Conservation (phyloP, 2,113 vertebrate genomes). For the Cariama cristata region DNA sequence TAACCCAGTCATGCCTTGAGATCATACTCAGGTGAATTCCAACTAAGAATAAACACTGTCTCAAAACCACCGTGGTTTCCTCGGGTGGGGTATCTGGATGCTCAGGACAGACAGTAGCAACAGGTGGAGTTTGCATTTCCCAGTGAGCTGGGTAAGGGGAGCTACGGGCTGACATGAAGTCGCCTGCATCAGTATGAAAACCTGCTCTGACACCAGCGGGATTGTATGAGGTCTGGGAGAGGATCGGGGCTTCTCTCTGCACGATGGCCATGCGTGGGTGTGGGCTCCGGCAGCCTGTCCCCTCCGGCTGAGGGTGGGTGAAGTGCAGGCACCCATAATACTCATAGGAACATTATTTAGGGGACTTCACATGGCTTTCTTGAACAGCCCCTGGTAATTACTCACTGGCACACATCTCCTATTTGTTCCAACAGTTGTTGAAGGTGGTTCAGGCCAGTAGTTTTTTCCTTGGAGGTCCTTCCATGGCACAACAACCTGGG, state of each 20-base stretch:
- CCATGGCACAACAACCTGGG: fast-evolving
- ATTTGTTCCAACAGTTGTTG: background rate
- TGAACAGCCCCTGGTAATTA: background rate
- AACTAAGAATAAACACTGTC: background rate
- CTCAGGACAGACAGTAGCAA: background rate
- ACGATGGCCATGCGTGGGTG: fast-evolving
- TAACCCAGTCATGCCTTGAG: background rate
- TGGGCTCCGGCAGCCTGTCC: background rate
- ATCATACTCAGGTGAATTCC: background rate
- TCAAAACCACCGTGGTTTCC: background rate
- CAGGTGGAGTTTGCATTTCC: background rate
- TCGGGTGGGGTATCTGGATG: fast-evolving
- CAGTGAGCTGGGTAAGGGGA: fast-evolving
- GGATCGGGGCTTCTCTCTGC: background rate
- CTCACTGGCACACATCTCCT: background rate
- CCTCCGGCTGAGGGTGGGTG: background rate
- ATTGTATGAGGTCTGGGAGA: background rate
- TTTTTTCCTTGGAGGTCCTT: background rate
- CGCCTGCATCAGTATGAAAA: background rate
- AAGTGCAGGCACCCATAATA: fast-evolving
- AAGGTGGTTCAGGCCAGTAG: background rate
- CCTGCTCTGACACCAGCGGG: background rate
- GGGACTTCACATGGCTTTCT: background rate
- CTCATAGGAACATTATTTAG: background rate
- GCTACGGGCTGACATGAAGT: fast-evolving